These are phyloP conservation scores for Corvus cornix DNA, from an alignment of 2,113 vertebrate genomes.

Conservation along the genomic window DNA sequence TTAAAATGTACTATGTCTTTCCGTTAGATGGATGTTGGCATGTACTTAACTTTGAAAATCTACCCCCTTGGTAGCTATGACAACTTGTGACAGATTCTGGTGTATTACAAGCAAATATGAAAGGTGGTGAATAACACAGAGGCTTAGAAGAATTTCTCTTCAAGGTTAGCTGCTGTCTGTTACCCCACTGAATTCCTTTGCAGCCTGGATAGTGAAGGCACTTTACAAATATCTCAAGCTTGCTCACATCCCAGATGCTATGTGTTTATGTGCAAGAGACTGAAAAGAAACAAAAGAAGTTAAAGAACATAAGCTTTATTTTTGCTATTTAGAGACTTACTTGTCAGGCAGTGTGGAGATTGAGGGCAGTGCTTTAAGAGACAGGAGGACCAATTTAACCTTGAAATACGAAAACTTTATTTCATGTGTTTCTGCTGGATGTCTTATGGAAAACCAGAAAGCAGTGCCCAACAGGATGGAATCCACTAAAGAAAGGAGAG, in stretches of 20 bases:
- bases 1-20: background rate
- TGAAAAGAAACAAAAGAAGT: background rate
- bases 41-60: background rate
- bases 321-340: background rate
- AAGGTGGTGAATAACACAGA: background rate
- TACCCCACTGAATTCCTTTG: background rate
- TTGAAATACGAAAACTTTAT: background rate
- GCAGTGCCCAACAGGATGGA: background rate
- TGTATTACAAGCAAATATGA: background rate
- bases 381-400: background rate
- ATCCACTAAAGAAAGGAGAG: background rate
- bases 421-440: background rate
- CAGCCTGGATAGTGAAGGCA: background rate
- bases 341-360: background rate
- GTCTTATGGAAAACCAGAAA: background rate
- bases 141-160: background rate
- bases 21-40: background rate
- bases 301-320: background rate
- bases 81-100: background rate
- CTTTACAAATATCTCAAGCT: background rate
- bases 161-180: background rate
- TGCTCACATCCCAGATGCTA: background rate
- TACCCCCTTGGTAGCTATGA: slow-evolving; percentile 22
- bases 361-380: background rate
- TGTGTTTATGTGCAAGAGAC: background rate